These are phyloP conservation scores for Silurus meridionalis DNA, from an alignment of 2,113 vertebrate species.

Conservation along the genomic window DNA sequence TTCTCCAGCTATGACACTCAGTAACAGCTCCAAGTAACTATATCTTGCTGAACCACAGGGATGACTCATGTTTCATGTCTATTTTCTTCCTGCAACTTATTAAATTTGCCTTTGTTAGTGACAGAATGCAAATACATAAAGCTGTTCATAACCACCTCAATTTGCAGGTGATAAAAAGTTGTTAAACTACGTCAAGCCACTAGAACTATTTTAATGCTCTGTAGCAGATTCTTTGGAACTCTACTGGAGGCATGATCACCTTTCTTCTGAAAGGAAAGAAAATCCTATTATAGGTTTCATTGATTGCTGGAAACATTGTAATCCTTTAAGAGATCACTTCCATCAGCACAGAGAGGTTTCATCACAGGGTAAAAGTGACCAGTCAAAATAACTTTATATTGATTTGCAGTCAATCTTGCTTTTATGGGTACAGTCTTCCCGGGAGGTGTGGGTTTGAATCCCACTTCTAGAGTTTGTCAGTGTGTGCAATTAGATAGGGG, in stretches of 20 bases:
- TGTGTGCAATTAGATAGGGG: no score
- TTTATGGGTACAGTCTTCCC: background rate
- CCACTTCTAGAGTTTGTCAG: no score
- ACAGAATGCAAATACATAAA: no score
- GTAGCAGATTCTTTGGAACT: background rate
- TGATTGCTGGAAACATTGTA: background rate
- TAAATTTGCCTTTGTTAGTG: no score
- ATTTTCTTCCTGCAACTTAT: no score
- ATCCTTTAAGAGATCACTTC: background rate
- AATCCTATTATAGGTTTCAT: background rate
- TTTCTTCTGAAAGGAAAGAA: background rate
- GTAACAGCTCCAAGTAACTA: no score
- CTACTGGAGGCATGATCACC: background rate
- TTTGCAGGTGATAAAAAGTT: background rate
- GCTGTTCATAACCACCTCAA: no score
- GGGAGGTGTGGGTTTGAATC: no score
- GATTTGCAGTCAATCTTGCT: background rate
- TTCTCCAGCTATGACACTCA: no score
- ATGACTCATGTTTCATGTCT: no score
- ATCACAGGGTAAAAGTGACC: background rate
- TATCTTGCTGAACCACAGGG: no score
- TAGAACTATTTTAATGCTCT: background rate
- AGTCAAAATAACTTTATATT: background rate
- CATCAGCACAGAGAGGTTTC: background rate
- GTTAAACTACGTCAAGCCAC: background rate